Percentiles rank a stretch among this genome's conserved stretches.
These are phyloP conservation scores for Habropoda laboriosa DNA, from an alignment of 1,140 invertebrate genomes.

Conservation along the genomic window DNA sequence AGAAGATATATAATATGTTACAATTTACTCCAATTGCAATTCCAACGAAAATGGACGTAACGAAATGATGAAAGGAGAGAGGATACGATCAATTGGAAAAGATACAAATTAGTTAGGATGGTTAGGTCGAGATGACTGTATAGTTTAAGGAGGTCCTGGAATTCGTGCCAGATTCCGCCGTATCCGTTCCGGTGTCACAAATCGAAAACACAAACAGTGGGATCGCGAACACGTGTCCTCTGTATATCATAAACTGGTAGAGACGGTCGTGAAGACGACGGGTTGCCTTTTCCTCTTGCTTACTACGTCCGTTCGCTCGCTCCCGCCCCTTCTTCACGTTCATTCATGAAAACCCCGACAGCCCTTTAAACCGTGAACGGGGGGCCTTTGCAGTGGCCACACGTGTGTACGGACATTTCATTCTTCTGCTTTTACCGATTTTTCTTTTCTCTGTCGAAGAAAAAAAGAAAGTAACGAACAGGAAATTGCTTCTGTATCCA, in stretches of 20 bases:
- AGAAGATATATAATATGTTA: not conserved
- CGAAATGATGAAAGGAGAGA: too few species aligned
- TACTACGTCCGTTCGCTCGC: conserved; percentile 54
- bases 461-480: not conserved
- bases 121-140: not conserved
- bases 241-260: conserved; percentile 58
- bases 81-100: not conserved
- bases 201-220: conserved; percentile 54
- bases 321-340: too few species aligned
- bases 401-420: not conserved
- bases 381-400: not conserved
- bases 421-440: not conserved
- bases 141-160: not conserved
- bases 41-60: too few species aligned
- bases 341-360: conserved; percentile 55
- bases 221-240: conserved; percentile 58
- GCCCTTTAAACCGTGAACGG: conserved; percentile 36
- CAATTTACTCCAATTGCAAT: too few species aligned
- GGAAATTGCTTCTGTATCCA: too few species aligned
- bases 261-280: conserved; percentile 36
- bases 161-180: conserved; percentile 35
- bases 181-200: conserved; percentile 32
- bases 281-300: conserved; percentile 51
- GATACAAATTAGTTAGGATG: not conserved
- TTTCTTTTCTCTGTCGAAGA: not conserved